Percentiles rank a stretch among this genome's conserved stretches.
phyloP scores from a whole-genome alignment of 2,888 invertebrate genomes.

The Cephus spinipes region DNA sequence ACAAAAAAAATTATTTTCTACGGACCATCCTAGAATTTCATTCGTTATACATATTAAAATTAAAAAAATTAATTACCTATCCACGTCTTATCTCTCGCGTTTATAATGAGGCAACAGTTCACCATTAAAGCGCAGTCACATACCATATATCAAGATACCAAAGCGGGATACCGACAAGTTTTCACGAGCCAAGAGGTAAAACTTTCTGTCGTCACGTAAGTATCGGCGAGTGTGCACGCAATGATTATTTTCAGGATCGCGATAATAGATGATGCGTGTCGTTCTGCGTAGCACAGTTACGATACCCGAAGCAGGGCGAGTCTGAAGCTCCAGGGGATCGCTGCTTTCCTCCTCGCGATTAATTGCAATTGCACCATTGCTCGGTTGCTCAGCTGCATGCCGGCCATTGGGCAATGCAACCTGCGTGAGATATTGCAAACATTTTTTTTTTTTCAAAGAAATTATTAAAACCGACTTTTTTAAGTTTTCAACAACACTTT shows the following conservation, averaged over 20 bases:
- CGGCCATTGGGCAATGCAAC: background rate
- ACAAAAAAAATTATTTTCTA: background rate
- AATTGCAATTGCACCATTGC: background rate
- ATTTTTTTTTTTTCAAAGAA: background rate
- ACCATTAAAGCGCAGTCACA: background rate
- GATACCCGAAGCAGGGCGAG: constrained; percentile 28
- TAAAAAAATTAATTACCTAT: background rate
- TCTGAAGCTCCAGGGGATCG: constrained; percentile 28
- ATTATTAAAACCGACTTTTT: background rate
- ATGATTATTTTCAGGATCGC: background rate
- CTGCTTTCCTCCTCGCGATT: background rate
- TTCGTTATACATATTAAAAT: background rate
- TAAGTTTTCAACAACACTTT: background rate
- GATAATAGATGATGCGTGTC: background rate
- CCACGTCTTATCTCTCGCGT: background rate
- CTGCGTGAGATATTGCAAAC: background rate
- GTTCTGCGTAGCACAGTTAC: background rate
- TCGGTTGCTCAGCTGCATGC: background rate
- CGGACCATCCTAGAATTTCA: background rate
- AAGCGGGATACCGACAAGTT: background rate
- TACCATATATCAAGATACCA: background rate
- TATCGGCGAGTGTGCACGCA: background rate
- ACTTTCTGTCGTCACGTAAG: background rate
- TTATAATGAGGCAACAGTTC: background rate
- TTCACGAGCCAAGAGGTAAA: background rate